Base-by-base conservation (phyloP, 2,113 vertebrate genomes). In the Urocitellus parryii region DNA sequence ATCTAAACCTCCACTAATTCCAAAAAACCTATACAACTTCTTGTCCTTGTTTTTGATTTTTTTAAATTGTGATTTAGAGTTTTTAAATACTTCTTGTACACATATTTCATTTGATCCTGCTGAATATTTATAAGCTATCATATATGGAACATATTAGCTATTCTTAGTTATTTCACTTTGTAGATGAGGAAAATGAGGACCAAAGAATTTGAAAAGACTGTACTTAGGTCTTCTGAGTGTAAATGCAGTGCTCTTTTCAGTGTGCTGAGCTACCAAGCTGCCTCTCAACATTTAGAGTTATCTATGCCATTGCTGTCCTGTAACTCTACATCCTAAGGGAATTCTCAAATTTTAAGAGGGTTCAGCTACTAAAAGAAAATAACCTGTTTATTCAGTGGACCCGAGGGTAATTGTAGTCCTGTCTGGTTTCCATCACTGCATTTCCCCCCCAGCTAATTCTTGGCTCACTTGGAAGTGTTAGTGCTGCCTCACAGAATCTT, bases 291-390 rank as follows among this genome's bases (percentile, higher is more conserved):
- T 68, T 80, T 76, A 85, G 86, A 87, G n/a, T 83, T 96, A 67
- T 83, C 95, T 92, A 6, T 80, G 70, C 65, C 78, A 74, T 34
- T 94, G 86, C 87, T 90, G 86, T 77, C 96, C 56, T 84, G 89
- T 83, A 94, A 82, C 79, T 92, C 65, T 5, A 34, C 72, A 82
- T 95, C 92, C 94, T 81, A 51, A 39, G 87, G 95, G 96, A 93
- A 92, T 95, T 97, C 93, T 97, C 90, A 83, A 45, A 84, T 97
- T 94, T 94, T 90, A 84, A 95, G 67, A 91, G 81, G 67, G n/a
- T 76, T 74, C 86, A 96, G 90, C 95, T 89, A 51, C 70, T 24
- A 70, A 88, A 94, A 93, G 85, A 95, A 97, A 96, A 89, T 76
- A 91, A 42, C 79, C 70, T 88, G 39, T 58, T 63, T 94, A 87